A percentile compares a stretch with the other conserved stretches of the same genome.
Conservation (phyloP, 2,888 invertebrate species). For the Sphaeridia pumilis region DNA sequence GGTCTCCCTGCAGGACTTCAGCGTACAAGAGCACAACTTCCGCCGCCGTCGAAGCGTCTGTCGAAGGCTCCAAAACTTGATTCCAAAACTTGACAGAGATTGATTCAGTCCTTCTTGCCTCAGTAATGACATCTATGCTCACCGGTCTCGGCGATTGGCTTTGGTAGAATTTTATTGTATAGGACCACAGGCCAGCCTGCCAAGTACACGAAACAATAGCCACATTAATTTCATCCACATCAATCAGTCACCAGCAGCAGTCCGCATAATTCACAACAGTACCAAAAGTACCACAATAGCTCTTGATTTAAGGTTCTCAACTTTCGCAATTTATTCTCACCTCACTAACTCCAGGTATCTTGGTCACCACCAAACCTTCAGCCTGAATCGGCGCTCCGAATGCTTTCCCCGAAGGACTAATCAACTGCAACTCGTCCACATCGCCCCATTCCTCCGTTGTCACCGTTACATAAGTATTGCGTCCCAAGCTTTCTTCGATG, state of each 20-base stretch:
- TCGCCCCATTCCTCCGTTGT: conserved; percentile 36
- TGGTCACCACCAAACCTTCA: conserved; percentile 35
- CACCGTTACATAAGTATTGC: conserved; percentile 36
- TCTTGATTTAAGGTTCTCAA: too few relatives aligned
- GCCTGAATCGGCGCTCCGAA: conserved; percentile 35
- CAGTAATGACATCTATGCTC: conserved; percentile 35
- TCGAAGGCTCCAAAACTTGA: conserved; percentile 27
- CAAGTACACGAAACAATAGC: conserved; percentile 6
- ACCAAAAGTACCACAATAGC: too few relatives aligned
- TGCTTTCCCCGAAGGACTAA: conserved; percentile 35
- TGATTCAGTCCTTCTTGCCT: conserved; percentile 32
- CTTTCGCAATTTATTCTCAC: conserved; percentile 18
- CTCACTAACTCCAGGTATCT: conserved; percentile 36
- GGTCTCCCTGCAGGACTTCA: conserved; percentile 37
- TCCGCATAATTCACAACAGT: too few relatives aligned
- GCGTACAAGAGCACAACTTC: conserved; percentile 36
- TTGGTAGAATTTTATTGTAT: conserved; percentile 34
- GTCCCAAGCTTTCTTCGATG: conserved; percentile 35
- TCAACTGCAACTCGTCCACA: conserved; percentile 36
- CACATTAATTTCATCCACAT: not conserved
- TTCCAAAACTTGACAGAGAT: conserved; percentile 36
- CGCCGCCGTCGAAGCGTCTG: conserved; percentile 6
- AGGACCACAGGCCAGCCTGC: conserved; percentile 35
- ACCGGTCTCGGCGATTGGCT: conserved; percentile 29
- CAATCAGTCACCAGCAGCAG: conserved; percentile 8